Evolutionary conservation across 2,797 vertebrate genomes (phyloP).

Genomic region (Eleutherodactylus coqui): DNA sequence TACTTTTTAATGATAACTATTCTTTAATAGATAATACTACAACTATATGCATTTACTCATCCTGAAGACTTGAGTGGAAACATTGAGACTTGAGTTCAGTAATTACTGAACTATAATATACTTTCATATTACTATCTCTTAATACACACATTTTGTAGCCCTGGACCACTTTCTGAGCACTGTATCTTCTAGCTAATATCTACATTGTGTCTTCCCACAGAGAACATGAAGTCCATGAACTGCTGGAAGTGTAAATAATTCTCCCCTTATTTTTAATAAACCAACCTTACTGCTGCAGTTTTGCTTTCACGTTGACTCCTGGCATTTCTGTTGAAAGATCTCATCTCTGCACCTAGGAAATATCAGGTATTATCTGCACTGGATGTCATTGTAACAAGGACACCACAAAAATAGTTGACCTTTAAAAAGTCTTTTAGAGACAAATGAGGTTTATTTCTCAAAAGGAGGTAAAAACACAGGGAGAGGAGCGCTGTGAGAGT

Average conservation of each 20-base stretch:
- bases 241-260: not conserved
- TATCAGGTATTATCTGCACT: not conserved
- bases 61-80: no score
- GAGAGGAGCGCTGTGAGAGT: not conserved
- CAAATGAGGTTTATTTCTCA: conserved; percentile 33
- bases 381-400: conserved; percentile 33
- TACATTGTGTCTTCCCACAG: no score
- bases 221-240: not conserved
- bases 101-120: no score
- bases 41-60: no score
- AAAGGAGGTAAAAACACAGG: conserved; percentile 26
- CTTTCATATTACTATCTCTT: no score
- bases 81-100: no score
- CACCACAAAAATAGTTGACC: conserved; percentile 41
- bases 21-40: no score
- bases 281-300: not conserved
- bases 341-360: not conserved
- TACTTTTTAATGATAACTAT: no score
- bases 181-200: no score
- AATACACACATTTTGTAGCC: no score
- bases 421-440: conserved; percentile 26
- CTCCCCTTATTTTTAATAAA: not conserved
- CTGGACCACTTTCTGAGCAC: no score
- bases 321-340: conserved; percentile 9
- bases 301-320: not conserved